These are phyloP conservation scores for Poeciliopsis prolifica DNA, from an alignment of 2,113 vertebrate species.

Conservation along the genomic window DNA sequence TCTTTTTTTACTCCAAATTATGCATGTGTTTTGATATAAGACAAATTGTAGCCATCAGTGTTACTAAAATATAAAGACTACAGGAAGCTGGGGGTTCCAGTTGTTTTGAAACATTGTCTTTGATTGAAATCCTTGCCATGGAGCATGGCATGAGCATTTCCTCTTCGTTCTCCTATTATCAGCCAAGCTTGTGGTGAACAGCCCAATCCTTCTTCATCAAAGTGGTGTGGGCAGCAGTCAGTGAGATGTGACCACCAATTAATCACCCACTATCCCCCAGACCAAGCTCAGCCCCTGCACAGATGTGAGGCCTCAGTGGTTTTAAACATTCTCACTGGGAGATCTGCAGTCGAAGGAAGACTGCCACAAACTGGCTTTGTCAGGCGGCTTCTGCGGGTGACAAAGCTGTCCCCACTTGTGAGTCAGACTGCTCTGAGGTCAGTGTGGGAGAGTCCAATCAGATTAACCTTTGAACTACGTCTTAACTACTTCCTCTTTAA, in stretches of 20 bases:
- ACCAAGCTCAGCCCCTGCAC: constrained; percentile 68
- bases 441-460: constrained; percentile 52
- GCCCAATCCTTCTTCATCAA: constrained; percentile 86
- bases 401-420: constrained; percentile 53
- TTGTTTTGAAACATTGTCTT: constrained; percentile 64
- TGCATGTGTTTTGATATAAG: constrained; percentile 30
- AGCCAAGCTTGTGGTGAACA: constrained; percentile 77
- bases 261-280: constrained; percentile 76
- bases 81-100: constrained; percentile 46
- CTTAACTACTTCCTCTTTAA: constrained; percentile 66
- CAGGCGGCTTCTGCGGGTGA: constrained; percentile 55
- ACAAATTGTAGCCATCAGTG: constrained; percentile 1
- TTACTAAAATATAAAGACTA: constrained; percentile 11
- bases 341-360: constrained; percentile 61
- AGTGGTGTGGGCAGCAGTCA: constrained; percentile 80
- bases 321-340: constrained; percentile 73
- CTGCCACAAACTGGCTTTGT: constrained; percentile 66
- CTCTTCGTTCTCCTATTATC: constrained; percentile 78
- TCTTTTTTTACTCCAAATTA: constrained; percentile 2
- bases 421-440: constrained; percentile 52
- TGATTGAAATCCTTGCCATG: constrained; percentile 78
- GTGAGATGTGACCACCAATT: constrained; percentile 80
- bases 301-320: constrained; percentile 74
- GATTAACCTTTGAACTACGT: constrained; percentile 69
- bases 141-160: constrained; percentile 77